Conservation (phyloP, 2,888 invertebrate species). For the Ceriagrion tenellum region DNA sequence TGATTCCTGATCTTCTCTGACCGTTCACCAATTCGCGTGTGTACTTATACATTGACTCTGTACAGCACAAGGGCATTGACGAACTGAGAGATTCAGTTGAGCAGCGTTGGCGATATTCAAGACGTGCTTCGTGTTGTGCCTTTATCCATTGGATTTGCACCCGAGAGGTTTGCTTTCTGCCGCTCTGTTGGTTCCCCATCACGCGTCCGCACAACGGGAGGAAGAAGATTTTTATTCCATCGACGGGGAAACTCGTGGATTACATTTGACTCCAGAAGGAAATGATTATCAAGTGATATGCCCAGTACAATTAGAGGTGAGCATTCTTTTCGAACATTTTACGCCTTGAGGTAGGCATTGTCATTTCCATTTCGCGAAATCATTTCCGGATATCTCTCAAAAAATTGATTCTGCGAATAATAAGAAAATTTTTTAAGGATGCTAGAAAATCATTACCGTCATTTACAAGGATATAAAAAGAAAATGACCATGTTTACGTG, state of each 20-base stretch:
- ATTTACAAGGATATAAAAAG: too few species aligned
- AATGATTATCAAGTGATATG: constrained; percentile 69
- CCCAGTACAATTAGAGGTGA: constrained; percentile 69
- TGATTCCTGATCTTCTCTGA: not conserved
- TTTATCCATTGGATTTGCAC: not conserved
- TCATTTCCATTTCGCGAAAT: not conserved
- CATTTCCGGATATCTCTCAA: too few species aligned
- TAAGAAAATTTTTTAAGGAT: too few species aligned
- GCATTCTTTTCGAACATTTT: not conserved
- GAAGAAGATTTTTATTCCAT: not conserved
- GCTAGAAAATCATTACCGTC: too few species aligned
- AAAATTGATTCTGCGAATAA: too few species aligned
- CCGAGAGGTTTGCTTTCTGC: not conserved
- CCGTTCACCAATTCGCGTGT: not conserved
- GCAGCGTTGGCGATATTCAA: not conserved
- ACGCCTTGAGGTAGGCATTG: not conserved
- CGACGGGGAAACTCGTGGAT: constrained; percentile 64
- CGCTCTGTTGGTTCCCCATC: not conserved
- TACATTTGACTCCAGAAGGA: constrained; percentile 61
- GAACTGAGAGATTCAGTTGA: not conserved
- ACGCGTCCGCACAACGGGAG: not conserved
- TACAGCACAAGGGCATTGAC: not conserved
- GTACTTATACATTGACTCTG: not conserved
- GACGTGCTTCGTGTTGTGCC: not conserved
- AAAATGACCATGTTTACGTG: too few species aligned